Percentiles rank a stretch among this genome's conserved stretches.
phyloP scores from a whole-genome alignment of 2,113 vertebrate genomes.

The Datnioides undecimradiatus region DNA sequence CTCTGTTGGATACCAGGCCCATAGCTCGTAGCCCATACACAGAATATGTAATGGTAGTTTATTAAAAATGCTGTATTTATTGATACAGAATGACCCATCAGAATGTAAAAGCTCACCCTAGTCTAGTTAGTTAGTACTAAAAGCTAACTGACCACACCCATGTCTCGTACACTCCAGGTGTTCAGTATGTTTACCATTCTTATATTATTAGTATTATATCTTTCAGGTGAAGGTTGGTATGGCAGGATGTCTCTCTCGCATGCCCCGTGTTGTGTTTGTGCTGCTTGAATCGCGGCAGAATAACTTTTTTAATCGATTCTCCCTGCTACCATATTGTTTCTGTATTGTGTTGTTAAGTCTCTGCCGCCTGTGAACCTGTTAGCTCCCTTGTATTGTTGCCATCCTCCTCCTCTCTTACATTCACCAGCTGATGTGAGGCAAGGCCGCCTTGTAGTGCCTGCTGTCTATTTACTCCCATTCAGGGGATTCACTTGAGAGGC shows the following conservation, averaged over 20 bases:
- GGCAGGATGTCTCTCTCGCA: no score
- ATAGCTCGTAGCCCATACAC: no score
- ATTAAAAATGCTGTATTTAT: no score
- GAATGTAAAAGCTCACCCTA: no score
- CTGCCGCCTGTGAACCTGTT: slow-evolving; percentile 53
- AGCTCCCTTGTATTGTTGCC: slow-evolving; percentile 55
- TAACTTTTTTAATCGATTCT: slow-evolving; percentile 4
- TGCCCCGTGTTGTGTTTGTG: background rate
- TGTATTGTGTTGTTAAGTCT: slow-evolving; percentile 39
- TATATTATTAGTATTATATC: no score
- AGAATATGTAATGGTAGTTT: no score
- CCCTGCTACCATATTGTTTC: slow-evolving; percentile 51
- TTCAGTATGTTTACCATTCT: background rate
- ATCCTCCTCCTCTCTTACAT: slow-evolving; percentile 56
- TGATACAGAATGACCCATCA: no score
- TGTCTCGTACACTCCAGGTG: background rate
- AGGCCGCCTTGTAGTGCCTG: slow-evolving; percentile 66
- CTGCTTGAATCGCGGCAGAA: slow-evolving; percentile 1
- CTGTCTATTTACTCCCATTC: slow-evolving; percentile 80
- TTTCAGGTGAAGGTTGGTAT: no score
- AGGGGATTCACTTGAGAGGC: slow-evolving; percentile 80
- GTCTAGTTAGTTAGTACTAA: no score
- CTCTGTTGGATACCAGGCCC: no score
- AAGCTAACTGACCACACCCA: background rate
- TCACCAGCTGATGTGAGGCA: slow-evolving; percentile 69